A percentile compares a stretch with the other conserved stretches of the same genome.
Evolutionary conservation across 2,888 invertebrate species (phyloP).

Genomic region (Chloroclysta siterata): DNA sequence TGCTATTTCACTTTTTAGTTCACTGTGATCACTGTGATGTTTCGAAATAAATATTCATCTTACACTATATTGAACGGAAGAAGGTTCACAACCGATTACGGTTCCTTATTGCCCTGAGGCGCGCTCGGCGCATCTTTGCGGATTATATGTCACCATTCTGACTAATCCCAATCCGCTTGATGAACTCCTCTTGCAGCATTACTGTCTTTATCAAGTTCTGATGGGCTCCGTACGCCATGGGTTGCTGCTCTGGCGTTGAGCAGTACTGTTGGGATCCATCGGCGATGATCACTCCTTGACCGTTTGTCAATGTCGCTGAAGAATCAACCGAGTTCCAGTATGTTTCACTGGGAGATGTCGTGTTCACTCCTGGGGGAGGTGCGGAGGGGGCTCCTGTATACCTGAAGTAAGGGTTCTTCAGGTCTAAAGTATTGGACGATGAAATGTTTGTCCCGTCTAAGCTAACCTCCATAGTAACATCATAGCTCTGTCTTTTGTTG

Average conservation of each 20-base stretch:
- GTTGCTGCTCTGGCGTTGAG: conserved; percentile 69
- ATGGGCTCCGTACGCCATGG: conserved; percentile 70
- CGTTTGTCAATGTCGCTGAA: conserved; percentile 82
- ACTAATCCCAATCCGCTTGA: conserved; percentile 82
- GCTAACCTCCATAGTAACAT: conserved; percentile 97
- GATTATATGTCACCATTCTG: conserved; percentile 84
- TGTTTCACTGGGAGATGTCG: conserved; percentile 96
- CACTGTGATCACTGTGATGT: conserved; percentile 75
- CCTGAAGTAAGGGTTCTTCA: conserved; percentile 99
- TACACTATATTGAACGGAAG: conserved; percentile 79
- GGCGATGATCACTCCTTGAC: conserved; percentile 74
- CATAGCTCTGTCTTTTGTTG: conserved; percentile 99
- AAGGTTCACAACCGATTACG: conserved; percentile 83
- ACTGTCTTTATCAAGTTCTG: conserved; percentile 82
- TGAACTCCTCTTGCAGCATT: conserved; percentile 83
- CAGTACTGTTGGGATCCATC: conserved; percentile 76
- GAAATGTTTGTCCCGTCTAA: conserved; percentile 94
- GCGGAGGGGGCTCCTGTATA: conserved; percentile 97
- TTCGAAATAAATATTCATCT: conserved; percentile 80
- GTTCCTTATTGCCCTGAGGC: conserved; percentile 80
- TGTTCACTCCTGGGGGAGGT: conserved; percentile 96
- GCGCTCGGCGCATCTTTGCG: conserved; percentile 80
- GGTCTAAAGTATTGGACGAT: conserved; percentile 96
- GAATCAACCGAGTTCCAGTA: conserved; percentile 95
- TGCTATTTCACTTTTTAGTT: conserved; percentile 56